phyloP scores from a whole-genome alignment of 2,113 vertebrate genomes.

The Mormyrus iriodes region DNA sequence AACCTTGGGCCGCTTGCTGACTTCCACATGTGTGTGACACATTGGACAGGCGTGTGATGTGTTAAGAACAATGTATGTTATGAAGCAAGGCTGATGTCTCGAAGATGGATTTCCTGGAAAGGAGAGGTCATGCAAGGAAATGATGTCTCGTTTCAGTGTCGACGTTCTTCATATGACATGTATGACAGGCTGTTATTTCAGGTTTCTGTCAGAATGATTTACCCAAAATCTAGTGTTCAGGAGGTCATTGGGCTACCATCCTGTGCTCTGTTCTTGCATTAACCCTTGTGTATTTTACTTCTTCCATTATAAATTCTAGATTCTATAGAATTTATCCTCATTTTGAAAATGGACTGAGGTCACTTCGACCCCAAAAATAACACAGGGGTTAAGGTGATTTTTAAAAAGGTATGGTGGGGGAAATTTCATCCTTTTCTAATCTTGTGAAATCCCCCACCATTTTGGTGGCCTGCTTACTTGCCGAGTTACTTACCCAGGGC shows the following conservation, averaged over 20 bases:
- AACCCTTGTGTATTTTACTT: too few species aligned
- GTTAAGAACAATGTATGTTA: background rate
- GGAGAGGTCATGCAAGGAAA: background rate
- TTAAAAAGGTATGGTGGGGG: background rate
- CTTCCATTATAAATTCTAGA: too few species aligned
- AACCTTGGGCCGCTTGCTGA: background rate
- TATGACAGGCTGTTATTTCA: background rate
- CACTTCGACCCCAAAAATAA: too few species aligned
- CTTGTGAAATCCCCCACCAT: background rate
- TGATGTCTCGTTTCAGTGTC: background rate
- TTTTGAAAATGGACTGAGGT: too few species aligned
- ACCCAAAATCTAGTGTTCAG: background rate
- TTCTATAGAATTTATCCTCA: too few species aligned
- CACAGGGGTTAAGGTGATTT: background rate
- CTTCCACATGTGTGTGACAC: background rate
- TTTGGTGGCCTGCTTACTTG: background rate
- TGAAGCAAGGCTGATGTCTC: background rate
- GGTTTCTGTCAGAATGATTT: background rate
- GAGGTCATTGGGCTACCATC: background rate
- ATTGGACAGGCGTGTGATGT: background rate
- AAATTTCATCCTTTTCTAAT: background rate
- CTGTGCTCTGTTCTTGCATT: background rate
- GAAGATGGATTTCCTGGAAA: background rate
- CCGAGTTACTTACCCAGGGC: background rate
- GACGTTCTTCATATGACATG: background rate